Evolutionary conservation across 2,113 vertebrate genomes (phyloP).

Genomic region (Tauraco erythrolophus): DNA sequence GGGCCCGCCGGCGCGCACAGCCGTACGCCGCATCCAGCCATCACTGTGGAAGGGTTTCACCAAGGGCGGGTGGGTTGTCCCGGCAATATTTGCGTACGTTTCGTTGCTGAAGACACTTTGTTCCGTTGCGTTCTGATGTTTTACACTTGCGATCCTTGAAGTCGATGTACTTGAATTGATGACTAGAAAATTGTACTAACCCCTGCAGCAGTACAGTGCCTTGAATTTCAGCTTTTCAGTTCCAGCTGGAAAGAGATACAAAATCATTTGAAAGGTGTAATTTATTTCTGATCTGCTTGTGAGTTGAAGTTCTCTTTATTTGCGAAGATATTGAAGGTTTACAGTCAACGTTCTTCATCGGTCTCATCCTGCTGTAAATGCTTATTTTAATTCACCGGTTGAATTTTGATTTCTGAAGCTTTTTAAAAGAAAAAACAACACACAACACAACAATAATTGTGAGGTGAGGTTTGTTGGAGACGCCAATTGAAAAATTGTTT

Average conservation of each 20-base stretch:
- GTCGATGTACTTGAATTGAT: slow-evolving; percentile 68
- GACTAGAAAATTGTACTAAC: slow-evolving; percentile 68
- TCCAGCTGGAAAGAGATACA: slow-evolving; percentile 76
- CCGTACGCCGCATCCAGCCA: slow-evolving; percentile 63
- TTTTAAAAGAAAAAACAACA: neutral
- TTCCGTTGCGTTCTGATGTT: slow-evolving; percentile 52
- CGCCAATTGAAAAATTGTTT: neutral
- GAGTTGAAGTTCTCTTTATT: slow-evolving; percentile 56
- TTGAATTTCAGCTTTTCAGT: slow-evolving; percentile 83
- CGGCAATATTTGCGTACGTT: slow-evolving; percentile 29
- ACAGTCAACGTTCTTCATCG: slow-evolving; percentile 23
- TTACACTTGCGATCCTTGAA: slow-evolving; percentile 36
- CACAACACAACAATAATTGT: neutral
- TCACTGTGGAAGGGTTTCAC: slow-evolving; percentile 80
- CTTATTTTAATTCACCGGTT: slow-evolving; percentile 52
- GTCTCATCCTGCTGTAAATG: slow-evolving; percentile 75
- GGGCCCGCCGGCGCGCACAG: too few relatives aligned
- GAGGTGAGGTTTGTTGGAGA: neutral
- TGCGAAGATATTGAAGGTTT: slow-evolving; percentile 28
- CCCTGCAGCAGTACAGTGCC: slow-evolving; percentile 87
- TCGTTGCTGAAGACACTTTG: slow-evolving; percentile 69
- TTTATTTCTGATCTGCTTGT: slow-evolving; percentile 67
- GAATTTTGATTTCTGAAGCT: neutral
- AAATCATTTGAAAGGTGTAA: slow-evolving; percentile 69
- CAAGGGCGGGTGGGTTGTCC: neutral